A percentile compares a stretch with the other conserved stretches of the same genome.
Conservation (phyloP, 92 coral and sea anemone genomes). For the Porites divaricata region DNA sequence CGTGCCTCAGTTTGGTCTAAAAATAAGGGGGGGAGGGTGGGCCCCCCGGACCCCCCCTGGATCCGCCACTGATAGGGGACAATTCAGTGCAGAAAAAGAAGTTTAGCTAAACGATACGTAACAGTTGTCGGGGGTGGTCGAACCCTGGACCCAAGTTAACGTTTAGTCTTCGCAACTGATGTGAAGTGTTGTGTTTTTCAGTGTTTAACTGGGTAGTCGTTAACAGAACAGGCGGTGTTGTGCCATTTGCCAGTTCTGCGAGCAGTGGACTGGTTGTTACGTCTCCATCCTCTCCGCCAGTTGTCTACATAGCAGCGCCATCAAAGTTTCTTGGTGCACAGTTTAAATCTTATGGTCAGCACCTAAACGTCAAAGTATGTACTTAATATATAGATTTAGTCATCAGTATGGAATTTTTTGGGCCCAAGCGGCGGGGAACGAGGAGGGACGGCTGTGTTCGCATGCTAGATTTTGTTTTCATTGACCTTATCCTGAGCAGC, state of each 20-base stretch:
- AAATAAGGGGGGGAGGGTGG: no score
- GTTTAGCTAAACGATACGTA: no score
- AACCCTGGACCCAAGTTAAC: no score
- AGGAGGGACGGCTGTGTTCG: no score
- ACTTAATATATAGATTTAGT: not conserved
- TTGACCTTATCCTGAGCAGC: no score
- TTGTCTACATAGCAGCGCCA: conserved; percentile 74
- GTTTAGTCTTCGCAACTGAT: not conserved
- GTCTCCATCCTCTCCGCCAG: conserved; percentile 39
- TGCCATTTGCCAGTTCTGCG: conserved; percentile 37
- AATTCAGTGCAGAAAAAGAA: no score
- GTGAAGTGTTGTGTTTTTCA: not conserved
- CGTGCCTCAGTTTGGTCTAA: no score
- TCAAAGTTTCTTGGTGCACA: conserved; percentile 69
- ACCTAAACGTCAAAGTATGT: conserved; percentile 65
- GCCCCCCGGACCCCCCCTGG: no score
- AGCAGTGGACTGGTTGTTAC: conserved; percentile 58
- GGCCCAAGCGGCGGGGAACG: no score
- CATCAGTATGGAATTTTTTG: not conserved
- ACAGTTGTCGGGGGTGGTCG: no score
- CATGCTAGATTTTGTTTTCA: no score
- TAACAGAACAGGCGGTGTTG: conserved; percentile 44
- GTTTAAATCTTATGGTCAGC: conserved; percentile 78
- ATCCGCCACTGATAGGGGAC: no score
- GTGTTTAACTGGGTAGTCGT: conserved; percentile 70